phyloP scores from a whole-genome alignment of 92 coral and sea anemone genomes.

The Siderastrea radians region DNA sequence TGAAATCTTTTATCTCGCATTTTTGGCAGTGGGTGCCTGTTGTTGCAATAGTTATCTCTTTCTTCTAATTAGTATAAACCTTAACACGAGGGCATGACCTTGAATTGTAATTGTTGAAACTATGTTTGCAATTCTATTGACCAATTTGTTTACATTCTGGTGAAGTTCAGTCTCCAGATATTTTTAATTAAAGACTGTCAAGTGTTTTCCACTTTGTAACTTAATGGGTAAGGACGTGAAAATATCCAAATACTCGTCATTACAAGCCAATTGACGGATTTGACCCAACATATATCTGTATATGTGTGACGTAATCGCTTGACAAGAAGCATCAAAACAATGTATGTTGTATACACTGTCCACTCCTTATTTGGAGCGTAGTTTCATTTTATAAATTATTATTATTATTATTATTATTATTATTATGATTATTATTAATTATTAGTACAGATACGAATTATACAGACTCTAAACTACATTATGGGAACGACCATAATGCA shows the following conservation, averaged over 20 bases:
- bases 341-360: not conserved
- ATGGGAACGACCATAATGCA: too few relatives aligned
- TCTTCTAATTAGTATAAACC: not conserved
- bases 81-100: not conserved
- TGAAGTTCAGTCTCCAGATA: not conserved
- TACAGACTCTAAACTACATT: too few relatives aligned
- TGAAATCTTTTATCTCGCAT: too few relatives aligned
- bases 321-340: not conserved
- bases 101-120: not conserved
- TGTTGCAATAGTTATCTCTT: not conserved
- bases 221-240: constrained; percentile 3
- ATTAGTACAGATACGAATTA: too few relatives aligned
- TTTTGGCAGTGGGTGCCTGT: too few relatives aligned
- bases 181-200: not conserved
- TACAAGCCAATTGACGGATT: not conserved
- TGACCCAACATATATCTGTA: not conserved
- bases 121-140: constrained; percentile 23
- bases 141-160: constrained; percentile 19
- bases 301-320: not conserved
- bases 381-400: too few relatives aligned
- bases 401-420: too few relatives aligned
- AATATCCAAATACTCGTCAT: not conserved
- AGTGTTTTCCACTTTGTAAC: constrained; percentile 4
- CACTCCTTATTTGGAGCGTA: not conserved
- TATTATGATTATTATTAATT: too few relatives aligned